Base-by-base conservation (phyloP, 1,140 invertebrate genomes). In the Chrysomallon squamiferum region DNA sequence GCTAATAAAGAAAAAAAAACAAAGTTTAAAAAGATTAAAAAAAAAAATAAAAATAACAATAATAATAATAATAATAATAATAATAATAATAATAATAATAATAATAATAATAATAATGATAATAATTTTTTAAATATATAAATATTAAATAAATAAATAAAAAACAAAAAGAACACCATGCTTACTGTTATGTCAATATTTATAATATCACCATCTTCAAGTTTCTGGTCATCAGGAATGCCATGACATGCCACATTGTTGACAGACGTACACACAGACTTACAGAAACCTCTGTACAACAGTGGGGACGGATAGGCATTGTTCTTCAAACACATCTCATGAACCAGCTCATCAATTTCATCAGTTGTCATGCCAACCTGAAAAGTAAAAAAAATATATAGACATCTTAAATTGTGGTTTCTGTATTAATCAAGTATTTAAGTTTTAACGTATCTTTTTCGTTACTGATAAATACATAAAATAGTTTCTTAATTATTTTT, bases 171-270 rank as follows among this genome's bases (percentile, higher is more conserved):
- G n/a, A n/a, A n/a, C n/a, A n/a, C n/a, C n/a, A n/a, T n/a, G n/a
- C 88, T 89, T 87, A 96, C 95, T 50, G 95, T 95, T 29, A 97
- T 88, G 87, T 98, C 95, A 54, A 97, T 90, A 86, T 95, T 96
- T 18, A 97, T 87, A 62, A 96, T 95, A 81, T 98, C 96, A 29
- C 95, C 95, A 87, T 95, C 88, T 66, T 88, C 68, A 43, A 98
- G 83, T 29, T 88, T 88, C 69, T 94, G 87, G 82, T 91, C 86
- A 84, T 97, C 95, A 6, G 96, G 96, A 75, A 98, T 96, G 27
- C 95, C 96, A 88, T 98, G 96, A 76, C 94, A 95, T 27, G 91
- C 93, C 9, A 97, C 92, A 87, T 98, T 96, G 81, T 98, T 98
- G 0, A 98, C 90, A 58, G 95, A 97, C 2, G 95, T 98, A 83